A percentile compares a stretch with the other conserved stretches of the same genome.
Evolutionary conservation across 35 echinoderm and acorn worm genomes (phyloP).

Genomic region (Holothuria glaberrima): DNA sequence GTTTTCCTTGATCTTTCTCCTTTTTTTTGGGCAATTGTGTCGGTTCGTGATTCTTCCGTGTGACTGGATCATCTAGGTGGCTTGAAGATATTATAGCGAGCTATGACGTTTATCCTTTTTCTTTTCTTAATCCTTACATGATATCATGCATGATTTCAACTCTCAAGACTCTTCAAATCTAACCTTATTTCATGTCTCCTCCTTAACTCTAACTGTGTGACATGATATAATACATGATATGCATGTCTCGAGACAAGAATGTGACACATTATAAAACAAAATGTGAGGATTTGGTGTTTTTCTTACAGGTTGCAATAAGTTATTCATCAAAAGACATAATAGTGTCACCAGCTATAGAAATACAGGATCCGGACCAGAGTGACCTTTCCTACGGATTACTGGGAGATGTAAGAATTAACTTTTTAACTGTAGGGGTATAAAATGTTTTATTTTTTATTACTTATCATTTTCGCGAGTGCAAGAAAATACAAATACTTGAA

Average conservation of each 20-base stretch:
- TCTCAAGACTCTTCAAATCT: too few species aligned
- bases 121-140: too few species aligned
- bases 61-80: not conserved
- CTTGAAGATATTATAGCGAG: too few species aligned
- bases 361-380: not conserved
- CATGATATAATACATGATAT: too few species aligned
- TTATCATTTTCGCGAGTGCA: not conserved
- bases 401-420: not conserved
- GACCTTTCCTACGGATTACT: constrained; percentile 16
- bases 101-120: not conserved
- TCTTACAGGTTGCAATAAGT: constrained; percentile 7
- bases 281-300: not conserved
- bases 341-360: constrained; percentile 11
- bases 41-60: not conserved
- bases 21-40: not conserved
- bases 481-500: not conserved
- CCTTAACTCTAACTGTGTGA: too few species aligned
- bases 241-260: too few species aligned
- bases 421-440: not conserved
- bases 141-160: too few species aligned
- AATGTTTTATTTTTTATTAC: not conserved
- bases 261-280: too few species aligned
- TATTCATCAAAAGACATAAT: constrained; percentile 16
- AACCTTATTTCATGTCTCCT: too few species aligned
- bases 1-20: not conserved